These are phyloP conservation scores for Molossus molossus DNA, from an alignment of 2,797 vertebrate species.

Conservation along the genomic window DNA sequence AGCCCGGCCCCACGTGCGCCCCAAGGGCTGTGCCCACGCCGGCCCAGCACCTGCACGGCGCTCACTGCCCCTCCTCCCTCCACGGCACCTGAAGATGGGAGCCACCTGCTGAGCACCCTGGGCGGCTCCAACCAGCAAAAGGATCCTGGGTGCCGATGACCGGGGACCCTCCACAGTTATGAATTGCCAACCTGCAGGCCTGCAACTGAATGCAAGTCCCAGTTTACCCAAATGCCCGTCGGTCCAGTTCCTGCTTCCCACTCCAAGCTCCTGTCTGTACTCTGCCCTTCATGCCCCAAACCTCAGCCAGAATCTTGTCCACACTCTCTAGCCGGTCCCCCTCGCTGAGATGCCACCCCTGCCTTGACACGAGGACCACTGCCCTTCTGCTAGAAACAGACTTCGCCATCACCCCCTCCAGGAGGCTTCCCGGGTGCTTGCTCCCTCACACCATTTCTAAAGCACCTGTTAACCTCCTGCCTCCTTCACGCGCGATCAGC, in stretches of 20 bases:
- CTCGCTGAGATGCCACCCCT: background rate
- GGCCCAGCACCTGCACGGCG: no score
- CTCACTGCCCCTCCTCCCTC: background rate
- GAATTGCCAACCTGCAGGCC: background rate
- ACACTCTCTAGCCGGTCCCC: background rate
- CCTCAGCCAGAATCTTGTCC: background rate
- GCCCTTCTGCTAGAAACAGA: background rate
- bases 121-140: background rate
- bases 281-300: background rate
- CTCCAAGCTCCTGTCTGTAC: background rate
- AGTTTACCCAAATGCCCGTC: accelerated
- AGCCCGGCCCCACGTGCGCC: background rate
- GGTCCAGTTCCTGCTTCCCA: background rate
- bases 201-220: background rate
- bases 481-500: background rate
- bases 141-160: background rate
- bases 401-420: background rate
- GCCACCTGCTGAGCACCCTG: background rate
- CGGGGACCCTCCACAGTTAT: background rate
- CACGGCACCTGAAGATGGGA: background rate
- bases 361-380: background rate
- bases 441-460: background rate
- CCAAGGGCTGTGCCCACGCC: background rate
- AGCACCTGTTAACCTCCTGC: background rate
- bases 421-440: background rate